A percentile compares a stretch with the other conserved stretches of the same genome.
Conservation (phyloP, 2,797 vertebrate genomes). For the Hippopotamyrus pictus region DNA sequence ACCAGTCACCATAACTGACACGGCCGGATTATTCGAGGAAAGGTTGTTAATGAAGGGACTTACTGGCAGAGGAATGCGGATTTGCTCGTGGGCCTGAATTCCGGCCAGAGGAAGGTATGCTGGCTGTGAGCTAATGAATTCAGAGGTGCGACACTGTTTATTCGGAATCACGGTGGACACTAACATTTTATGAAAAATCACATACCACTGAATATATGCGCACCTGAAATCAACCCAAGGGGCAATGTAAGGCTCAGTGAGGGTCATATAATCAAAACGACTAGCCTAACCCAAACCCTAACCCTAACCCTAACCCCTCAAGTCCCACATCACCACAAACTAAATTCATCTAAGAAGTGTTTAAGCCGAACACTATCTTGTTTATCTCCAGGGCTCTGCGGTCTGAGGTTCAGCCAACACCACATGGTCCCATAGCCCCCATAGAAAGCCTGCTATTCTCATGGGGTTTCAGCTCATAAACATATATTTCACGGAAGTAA, state of each 20-base stretch:
- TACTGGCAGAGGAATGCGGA: background rate
- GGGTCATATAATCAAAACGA: background rate
- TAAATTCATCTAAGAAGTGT: background rate
- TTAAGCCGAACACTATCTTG: background rate
- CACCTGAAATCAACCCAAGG: background rate
- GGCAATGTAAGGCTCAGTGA: background rate
- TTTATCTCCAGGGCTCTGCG: background rate
- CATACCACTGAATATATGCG: background rate
- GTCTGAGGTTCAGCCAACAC: background rate
- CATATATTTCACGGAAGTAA: background rate
- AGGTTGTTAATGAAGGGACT: constrained; percentile 1
- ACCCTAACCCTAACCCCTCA: background rate
- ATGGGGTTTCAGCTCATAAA: background rate
- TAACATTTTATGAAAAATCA: background rate
- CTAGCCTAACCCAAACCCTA: background rate
- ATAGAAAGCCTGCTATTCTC: background rate
- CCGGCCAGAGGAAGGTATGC: background rate
- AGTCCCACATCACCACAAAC: background rate
- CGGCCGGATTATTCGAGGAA: background rate
- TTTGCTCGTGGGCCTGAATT: background rate
- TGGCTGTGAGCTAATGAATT: background rate
- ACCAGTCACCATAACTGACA: background rate
- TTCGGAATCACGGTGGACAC: background rate
- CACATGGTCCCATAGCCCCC: background rate
- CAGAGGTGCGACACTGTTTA: background rate